A percentile compares a stretch with the other conserved stretches of the same genome.
Conservation (phyloP, 2,113 vertebrate species). For the Chaenocephalus aceratus region DNA sequence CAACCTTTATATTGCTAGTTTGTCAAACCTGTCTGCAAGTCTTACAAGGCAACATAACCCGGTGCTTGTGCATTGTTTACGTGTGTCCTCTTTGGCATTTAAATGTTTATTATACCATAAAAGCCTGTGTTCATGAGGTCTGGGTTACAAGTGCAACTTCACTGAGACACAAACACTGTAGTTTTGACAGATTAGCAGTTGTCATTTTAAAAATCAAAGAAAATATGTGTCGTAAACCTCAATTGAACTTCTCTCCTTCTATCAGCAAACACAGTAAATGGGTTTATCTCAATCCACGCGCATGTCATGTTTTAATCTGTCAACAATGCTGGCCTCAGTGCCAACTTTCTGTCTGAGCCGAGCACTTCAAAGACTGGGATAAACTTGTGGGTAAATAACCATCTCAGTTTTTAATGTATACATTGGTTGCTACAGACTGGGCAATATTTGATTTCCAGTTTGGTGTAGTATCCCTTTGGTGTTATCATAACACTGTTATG, state of each 20-base stretch:
- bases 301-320: constrained; percentile 33
- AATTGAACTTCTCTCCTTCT: not conserved
- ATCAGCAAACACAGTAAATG: constrained; percentile 7
- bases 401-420: not conserved
- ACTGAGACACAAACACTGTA: not conserved
- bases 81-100: not conserved
- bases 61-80: not conserved
- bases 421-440: not conserved
- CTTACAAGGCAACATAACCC: not conserved
- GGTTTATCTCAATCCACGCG: not conserved
- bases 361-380: not conserved
- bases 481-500: not conserved
- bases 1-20: not conserved
- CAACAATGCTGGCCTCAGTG: not conserved
- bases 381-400: not conserved
- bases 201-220: not conserved
- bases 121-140: not conserved
- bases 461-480: not conserved
- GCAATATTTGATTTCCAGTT: not conserved
- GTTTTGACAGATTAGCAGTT: not conserved
- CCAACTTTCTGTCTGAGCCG: not conserved
- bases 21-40: not conserved
- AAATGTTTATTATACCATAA: not conserved
- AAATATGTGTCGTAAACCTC: not conserved
- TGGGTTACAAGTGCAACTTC: constrained; percentile 12